Percentiles rank a stretch among this genome's conserved stretches.
Evolutionary conservation across 2,888 invertebrate genomes (phyloP).

Genomic region (Loripinus fragilis): DNA sequence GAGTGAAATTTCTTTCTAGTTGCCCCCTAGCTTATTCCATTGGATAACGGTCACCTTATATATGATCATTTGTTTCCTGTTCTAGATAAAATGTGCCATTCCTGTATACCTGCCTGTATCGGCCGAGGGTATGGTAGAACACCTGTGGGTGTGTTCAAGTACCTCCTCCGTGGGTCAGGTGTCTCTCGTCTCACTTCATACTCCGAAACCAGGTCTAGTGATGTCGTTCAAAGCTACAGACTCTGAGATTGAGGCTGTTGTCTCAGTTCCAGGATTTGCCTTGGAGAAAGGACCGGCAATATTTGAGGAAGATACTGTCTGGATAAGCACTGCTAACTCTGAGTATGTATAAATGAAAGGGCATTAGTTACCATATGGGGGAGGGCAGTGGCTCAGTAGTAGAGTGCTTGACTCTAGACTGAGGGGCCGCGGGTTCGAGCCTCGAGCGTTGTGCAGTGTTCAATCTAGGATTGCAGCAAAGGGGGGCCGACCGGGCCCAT

Average conservation of each 20-base stretch:
- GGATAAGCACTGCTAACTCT: slow-evolving; percentile 95
- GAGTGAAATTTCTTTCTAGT: too few relatives aligned
- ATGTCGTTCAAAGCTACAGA: slow-evolving; percentile 75
- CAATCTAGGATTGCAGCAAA: too few relatives aligned
- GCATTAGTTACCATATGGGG: too few relatives aligned
- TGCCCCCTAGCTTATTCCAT: too few relatives aligned
- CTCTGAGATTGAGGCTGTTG: slow-evolving; percentile 74
- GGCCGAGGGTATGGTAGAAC: slow-evolving; percentile 87
- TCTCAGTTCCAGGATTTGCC: slow-evolving; percentile 76
- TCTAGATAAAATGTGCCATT: slow-evolving; percentile 80
- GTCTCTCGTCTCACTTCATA: slow-evolving; percentile 88
- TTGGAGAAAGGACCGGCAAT: slow-evolving; percentile 48
- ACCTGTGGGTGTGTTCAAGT: slow-evolving; percentile 95
- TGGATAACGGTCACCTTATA: too few relatives aligned
- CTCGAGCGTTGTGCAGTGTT: too few relatives aligned
- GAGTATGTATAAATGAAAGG: too few relatives aligned
- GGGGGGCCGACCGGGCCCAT: too few relatives aligned
- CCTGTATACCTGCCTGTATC: slow-evolving; percentile 75
- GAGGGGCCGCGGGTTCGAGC: too few relatives aligned
- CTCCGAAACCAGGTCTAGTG: slow-evolving; percentile 76
- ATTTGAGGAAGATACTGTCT: slow-evolving; percentile 86
- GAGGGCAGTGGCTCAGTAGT: too few relatives aligned
- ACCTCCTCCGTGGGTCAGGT: slow-evolving; percentile 87
- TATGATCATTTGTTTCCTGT: too few relatives aligned
- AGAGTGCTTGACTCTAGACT: too few relatives aligned